phyloP scores from a whole-genome alignment of 2,797 vertebrate genomes.

The Anguilla marmorata region DNA sequence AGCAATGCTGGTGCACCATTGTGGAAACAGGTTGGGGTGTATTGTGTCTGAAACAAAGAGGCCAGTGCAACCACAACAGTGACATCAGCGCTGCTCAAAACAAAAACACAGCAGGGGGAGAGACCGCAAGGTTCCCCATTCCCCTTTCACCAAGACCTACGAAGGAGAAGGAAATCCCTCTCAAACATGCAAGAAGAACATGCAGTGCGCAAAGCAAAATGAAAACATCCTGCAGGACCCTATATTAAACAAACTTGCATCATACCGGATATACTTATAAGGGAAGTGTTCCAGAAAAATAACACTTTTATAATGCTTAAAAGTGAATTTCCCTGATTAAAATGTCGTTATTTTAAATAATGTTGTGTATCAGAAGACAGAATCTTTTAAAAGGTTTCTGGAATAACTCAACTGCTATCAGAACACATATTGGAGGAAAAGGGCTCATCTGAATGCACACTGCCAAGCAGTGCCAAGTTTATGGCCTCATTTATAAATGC shows the following conservation, averaged over 20 bases:
- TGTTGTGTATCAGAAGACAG: background rate
- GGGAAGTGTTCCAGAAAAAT: background rate
- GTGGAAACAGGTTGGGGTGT: slow-evolving; percentile 61
- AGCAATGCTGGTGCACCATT: slow-evolving; percentile 46
- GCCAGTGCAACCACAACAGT: slow-evolving; percentile 61
- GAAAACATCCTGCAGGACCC: background rate
- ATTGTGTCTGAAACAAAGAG: slow-evolving; percentile 71
- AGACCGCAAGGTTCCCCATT: background rate
- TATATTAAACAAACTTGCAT: background rate
- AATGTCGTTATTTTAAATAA: background rate
- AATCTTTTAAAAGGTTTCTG: background rate
- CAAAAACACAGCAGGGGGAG: slow-evolving; percentile 69
- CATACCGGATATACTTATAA: background rate
- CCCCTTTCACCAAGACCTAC: background rate
- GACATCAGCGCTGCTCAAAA: slow-evolving; percentile 70
- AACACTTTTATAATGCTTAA: background rate
- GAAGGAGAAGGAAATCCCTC: background rate
- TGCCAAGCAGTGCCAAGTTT: background rate
- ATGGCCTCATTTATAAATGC: background rate
- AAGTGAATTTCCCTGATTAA: background rate
- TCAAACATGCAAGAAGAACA: slow-evolving; percentile 9
- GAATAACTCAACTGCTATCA: background rate
- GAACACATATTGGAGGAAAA: background rate
- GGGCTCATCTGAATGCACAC: background rate
- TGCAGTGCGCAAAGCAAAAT: background rate